Evolutionary conservation across 2,888 invertebrate genomes (phyloP), one percentile per base, ranked within the genome.

Genomic region (Agrochola lota): DNA sequence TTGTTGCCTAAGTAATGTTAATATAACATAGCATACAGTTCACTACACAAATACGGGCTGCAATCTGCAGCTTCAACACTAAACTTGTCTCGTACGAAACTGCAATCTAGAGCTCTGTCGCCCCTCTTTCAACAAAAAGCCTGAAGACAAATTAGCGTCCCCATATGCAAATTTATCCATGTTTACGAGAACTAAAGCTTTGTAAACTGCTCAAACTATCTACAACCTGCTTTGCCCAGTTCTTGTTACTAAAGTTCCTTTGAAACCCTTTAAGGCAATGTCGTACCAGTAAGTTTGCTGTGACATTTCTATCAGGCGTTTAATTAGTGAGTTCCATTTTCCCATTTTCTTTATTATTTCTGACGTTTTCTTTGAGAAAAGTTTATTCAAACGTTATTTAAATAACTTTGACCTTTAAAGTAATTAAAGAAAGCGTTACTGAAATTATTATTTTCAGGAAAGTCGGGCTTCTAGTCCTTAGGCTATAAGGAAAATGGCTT

Each of bases 261-360:
- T 77, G 70, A 71, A 83, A 83, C 72, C 74, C 76, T 74, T 80
- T 71, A 78, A 35, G 80, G 91, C 91, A 90, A 89, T 78, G 80
- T 80, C 80, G 49, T 73, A 73, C 67, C 72, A 80, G 78, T 75
- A 75, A 80, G 84, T 83, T 87, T 84, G 87, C 88, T 11, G 17
- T 69, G 57, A 88, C 82, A 88, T 88, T 90, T 88, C 78, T 79
- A 85, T 83, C 87, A 91, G 91, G 91, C 90, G 85, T 80, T 84
- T 74, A 80, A 80, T 84, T 81, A 83, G 66, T 60, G 70, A 84
- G 75, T 76, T 66, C 35, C 80, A 73, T 83, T 75, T 74, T 62
- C 23, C 0, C n/a, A n/a, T 81, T 85, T 83, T 83, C 66, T 68
- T 76, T 77, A 81, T 59, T 72, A 78, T 72, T 81, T 71, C 67